Evolutionary conservation across 2,797 vertebrate species (phyloP), one percentile per base, ranked within the genome.

Genomic region (Choloepus didactylus): DNA sequence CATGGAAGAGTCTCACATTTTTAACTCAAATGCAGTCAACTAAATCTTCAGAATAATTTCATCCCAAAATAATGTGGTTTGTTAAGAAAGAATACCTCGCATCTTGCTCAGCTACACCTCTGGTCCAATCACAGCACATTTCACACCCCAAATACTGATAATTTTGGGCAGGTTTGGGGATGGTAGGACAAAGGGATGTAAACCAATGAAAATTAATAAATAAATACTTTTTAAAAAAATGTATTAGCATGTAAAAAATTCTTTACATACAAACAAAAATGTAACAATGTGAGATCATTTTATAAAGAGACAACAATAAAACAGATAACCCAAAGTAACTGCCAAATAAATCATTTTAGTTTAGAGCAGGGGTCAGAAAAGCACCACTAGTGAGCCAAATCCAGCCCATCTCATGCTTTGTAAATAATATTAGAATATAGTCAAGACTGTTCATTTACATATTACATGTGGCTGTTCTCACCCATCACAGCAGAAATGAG

Each of bases 401-500:
- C 51, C 12, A 87, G 67, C 11, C 38, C 41, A 44, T 11, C 77
- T 16, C 23, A 35, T 70, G 12, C 81, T 77, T 59, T 35, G 38
- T 66, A n/a, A 77, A n/a, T 67, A 95, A 94, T 91, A 35, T 76
- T 89, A 44, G n/a, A 84, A 89, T 21, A 89, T 3, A 76, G 27
- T 3, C 38, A 92, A 6, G 46, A 14, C 6, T 2, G 23, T 79
- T 54, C 21, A 67, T 41, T 15, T 84, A 46, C 16, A 51, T 25
- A 66, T 46, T 83, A 23, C 77, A 29, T 89, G 23, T 66, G 11
- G 35, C n/a, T 81, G 3, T 80, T 49, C 31, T 51, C 49, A 75
- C 12, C 23, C 81, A 64, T 9, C 35, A 27, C 21, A 44, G 72
- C 46, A 83, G 23, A n/a, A 15, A 31, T 62, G 64, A 80, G 54